phyloP scores from a whole-genome alignment of 2,888 invertebrate genomes.

The Invenusta paracnida region DNA sequence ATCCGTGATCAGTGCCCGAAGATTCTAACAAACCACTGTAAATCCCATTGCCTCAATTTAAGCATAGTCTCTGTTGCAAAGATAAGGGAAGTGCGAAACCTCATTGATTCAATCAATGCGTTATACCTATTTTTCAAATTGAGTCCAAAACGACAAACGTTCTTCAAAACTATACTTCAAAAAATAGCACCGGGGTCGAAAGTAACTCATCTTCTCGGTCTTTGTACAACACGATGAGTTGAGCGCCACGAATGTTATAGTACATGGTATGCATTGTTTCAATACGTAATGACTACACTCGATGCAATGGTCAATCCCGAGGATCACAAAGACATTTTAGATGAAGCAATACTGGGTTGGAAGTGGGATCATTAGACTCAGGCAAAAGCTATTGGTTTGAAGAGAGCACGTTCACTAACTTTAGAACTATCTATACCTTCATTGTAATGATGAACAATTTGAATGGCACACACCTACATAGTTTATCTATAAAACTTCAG shows the following conservation, averaged over 20 bases:
- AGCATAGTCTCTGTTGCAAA: too few species aligned
- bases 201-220: background rate
- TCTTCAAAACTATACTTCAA: too few species aligned
- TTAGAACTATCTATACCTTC: background rate
- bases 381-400: background rate
- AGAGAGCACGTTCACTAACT: background rate
- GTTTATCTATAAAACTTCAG: background rate
- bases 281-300: background rate
- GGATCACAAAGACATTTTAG: background rate
- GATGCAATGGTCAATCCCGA: background rate
- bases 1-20: too few species aligned
- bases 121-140: too few species aligned
- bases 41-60: too few species aligned
- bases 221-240: background rate
- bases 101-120: too few species aligned
- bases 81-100: too few species aligned
- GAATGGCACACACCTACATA: background rate
- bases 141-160: too few species aligned
- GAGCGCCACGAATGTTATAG: background rate
- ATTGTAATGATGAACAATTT: background rate
- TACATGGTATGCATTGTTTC: background rate
- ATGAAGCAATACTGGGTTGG: background rate
- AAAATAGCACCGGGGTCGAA: background rate
- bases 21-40: too few species aligned
- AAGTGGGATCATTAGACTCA: background rate